Percentiles rank a stretch among this genome's conserved stretches.
phyloP scores from a whole-genome alignment of 2,888 invertebrate genomes.

The Rhagonycha fulva region DNA sequence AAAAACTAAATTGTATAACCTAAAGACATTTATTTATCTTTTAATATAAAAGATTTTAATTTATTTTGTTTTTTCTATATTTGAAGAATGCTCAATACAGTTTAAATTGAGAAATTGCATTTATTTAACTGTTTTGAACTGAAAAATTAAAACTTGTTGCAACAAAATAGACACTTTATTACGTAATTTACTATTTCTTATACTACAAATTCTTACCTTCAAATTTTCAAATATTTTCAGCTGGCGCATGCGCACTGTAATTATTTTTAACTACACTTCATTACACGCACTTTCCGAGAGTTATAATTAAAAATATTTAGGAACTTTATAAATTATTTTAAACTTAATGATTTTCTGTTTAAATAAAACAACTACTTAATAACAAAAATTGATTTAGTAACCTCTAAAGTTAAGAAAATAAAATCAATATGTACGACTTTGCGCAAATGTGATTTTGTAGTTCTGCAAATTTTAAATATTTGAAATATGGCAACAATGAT shows the following conservation, averaged over 20 bases:
- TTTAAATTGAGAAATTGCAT: too few species aligned
- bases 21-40: too few species aligned
- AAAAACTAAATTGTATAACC: too few species aligned
- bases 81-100: too few species aligned
- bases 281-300: neutral
- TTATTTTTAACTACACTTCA: neutral
- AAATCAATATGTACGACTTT: neutral
- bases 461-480: neutral
- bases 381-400: neutral
- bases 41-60: too few species aligned
- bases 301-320: neutral
- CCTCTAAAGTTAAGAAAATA: neutral
- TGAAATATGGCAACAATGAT: too few species aligned
- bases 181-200: too few species aligned
- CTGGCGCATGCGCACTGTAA: neutral
- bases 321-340: neutral
- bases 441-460: neutral
- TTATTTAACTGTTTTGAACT: too few species aligned
- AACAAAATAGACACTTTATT: too few species aligned
- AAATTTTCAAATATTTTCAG: neutral
- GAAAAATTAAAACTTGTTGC: too few species aligned
- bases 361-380: neutral
- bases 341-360: neutral
- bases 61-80: too few species aligned
- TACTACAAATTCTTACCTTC: neutral